Percentiles rank a stretch among this genome's conserved stretches.
phyloP scores from a whole-genome alignment of 2,113 vertebrate species.

The Spheniscus mendiculus region DNA sequence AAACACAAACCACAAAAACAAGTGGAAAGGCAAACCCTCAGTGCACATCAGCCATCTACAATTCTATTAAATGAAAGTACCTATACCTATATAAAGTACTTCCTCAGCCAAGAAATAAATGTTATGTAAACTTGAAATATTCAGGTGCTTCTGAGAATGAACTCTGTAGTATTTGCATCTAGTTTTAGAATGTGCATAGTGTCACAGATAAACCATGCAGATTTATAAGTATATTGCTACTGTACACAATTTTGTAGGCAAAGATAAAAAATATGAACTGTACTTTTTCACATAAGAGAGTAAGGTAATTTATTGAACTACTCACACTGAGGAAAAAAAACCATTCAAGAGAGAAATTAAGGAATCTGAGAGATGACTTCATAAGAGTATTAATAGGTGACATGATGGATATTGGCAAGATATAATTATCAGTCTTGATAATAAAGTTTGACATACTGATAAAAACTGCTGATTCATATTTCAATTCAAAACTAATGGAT shows the following conservation, averaged over 20 bases:
- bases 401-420: not conserved
- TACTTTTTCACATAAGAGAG: not conserved
- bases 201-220: not conserved
- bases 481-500: conserved; percentile 26
- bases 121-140: not conserved
- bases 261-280: not conserved
- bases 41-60: not conserved
- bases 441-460: not conserved
- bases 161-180: not conserved
- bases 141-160: not conserved
- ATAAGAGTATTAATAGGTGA: not conserved
- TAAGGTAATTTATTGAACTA: not conserved
- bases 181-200: not conserved
- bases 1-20: not conserved
- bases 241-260: not conserved
- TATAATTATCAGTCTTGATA: not conserved
- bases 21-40: not conserved
- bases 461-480: conserved; percentile 15
- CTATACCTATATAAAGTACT: not conserved
- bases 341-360: not conserved
- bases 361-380: not conserved
- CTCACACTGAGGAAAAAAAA: not conserved
- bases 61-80: not conserved
- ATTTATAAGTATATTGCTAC: not conserved
- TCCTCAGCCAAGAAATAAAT: not conserved